A percentile compares a stretch with the other conserved stretches of the same genome.
Evolutionary conservation across 2,888 invertebrate species (phyloP).

Genomic region (Mythimna pallens): DNA sequence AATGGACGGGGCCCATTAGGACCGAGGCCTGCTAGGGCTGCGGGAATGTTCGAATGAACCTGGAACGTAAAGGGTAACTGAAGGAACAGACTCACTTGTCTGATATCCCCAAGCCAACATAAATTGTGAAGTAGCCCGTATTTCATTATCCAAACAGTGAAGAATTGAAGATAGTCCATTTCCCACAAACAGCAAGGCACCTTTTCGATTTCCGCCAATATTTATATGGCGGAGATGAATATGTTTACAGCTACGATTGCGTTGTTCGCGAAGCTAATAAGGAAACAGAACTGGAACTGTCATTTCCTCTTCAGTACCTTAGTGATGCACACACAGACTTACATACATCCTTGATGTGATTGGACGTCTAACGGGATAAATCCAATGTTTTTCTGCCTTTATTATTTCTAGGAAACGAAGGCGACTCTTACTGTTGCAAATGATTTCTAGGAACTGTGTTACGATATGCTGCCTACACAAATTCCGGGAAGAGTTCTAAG

Average conservation of each 20-base stretch:
- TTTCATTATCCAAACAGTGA: background rate
- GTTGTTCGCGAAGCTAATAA: constrained; percentile 44
- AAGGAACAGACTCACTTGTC: too few species aligned
- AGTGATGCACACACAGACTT: constrained; percentile 25
- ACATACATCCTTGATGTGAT: constrained; percentile 45
- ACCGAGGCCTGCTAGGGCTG: too few species aligned
- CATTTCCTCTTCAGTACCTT: constrained; percentile 55
- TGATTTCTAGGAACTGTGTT: background rate
- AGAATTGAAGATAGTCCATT: background rate
- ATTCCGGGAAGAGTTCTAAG: background rate
- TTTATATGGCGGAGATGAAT: constrained; percentile 44
- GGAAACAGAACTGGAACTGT: constrained; percentile 55
- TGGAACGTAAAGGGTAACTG: too few species aligned
- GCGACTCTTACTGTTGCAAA: background rate
- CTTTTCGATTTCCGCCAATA: constrained; percentile 43
- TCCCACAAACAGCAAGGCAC: background rate
- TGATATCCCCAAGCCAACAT: too few species aligned
- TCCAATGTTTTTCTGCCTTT: constrained; percentile 25
- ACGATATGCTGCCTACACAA: background rate
- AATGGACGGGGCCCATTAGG: too few species aligned
- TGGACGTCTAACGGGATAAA: constrained; percentile 19
- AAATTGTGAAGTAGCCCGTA: too few species aligned
- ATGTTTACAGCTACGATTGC: constrained; percentile 33
- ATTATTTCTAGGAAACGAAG: constrained; percentile 24
- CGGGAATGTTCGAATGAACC: too few species aligned